Conservation (phyloP, 2,113 vertebrate genomes). For the Pangasianodon gigas region DNA sequence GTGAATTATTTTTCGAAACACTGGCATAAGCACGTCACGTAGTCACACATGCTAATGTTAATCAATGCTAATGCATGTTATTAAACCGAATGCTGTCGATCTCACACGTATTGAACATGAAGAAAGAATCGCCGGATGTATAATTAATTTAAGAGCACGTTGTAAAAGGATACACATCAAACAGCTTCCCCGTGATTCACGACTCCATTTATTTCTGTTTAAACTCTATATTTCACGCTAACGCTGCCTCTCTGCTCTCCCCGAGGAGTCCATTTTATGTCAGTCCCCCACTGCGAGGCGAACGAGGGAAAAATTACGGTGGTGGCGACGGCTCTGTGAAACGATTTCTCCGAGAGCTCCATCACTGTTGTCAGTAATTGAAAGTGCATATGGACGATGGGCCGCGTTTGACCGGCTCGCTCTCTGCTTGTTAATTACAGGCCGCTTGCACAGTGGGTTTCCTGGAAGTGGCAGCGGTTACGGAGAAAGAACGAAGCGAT, state of each 20-base stretch:
- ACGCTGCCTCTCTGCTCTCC: neutral
- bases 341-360: slow-evolving; percentile 55
- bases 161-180: neutral
- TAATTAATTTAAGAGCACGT: neutral
- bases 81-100: neutral
- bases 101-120: neutral
- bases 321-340: slow-evolving; percentile 38
- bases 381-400: slow-evolving; percentile 53
- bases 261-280: neutral
- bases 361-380: slow-evolving; percentile 62
- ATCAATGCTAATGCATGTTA: neutral
- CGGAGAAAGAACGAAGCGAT: slow-evolving; percentile 57
- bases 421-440: slow-evolving; percentile 67
- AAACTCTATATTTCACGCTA: neutral
- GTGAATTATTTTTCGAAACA: neutral
- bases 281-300: neutral
- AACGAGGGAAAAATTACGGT: slow-evolving; percentile 43
- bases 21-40: neutral
- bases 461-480: slow-evolving; percentile 53
- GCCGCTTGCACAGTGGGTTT: slow-evolving; percentile 53
- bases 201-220: neutral
- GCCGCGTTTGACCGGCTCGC: slow-evolving; percentile 58
- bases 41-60: too few species aligned
- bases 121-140: neutral
- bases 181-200: slow-evolving; percentile 8